Conservation (phyloP, 2,888 invertebrate species). For the Dysmachus trigonus region DNA sequence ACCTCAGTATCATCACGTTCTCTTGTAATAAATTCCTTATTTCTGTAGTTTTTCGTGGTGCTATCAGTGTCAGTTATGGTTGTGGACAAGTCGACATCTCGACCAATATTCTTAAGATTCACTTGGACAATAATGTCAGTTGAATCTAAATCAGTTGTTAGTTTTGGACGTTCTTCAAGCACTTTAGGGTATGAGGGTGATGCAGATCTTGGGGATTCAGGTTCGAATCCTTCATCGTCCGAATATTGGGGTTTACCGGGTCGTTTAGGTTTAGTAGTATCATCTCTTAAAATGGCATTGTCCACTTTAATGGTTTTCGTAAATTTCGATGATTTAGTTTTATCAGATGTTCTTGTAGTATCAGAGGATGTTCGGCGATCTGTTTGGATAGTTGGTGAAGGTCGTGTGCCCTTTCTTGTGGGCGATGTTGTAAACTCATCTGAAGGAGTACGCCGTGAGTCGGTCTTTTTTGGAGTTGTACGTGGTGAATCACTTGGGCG, state of each 20-base stretch:
- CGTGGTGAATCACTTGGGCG: not conserved
- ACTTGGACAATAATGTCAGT: constrained; percentile 30
- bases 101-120: constrained; percentile 16
- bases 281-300: not conserved
- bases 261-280: constrained; percentile 40
- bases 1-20: not conserved
- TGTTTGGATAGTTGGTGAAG: not conserved
- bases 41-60: not conserved
- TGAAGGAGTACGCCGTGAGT: not conserved
- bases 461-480: not conserved
- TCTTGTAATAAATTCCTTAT: constrained; percentile 31
- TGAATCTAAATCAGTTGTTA: constrained; percentile 21
- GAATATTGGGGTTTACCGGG: constrained; percentile 46
- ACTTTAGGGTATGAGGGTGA: constrained; percentile 69
- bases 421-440: not conserved
- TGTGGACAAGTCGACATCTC: not conserved
- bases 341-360: not conserved
- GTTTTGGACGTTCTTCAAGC: constrained; percentile 64
- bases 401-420: not conserved
- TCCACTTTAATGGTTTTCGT: constrained; percentile 26
- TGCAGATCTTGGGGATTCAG: constrained; percentile 56
- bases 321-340: constrained; percentile 28
- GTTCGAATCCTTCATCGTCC: constrained; percentile 53
- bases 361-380: not conserved
- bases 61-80: not conserved